Evolutionary conservation across 2,113 vertebrate genomes (phyloP).

Genomic region (Zosterops japonicus): DNA sequence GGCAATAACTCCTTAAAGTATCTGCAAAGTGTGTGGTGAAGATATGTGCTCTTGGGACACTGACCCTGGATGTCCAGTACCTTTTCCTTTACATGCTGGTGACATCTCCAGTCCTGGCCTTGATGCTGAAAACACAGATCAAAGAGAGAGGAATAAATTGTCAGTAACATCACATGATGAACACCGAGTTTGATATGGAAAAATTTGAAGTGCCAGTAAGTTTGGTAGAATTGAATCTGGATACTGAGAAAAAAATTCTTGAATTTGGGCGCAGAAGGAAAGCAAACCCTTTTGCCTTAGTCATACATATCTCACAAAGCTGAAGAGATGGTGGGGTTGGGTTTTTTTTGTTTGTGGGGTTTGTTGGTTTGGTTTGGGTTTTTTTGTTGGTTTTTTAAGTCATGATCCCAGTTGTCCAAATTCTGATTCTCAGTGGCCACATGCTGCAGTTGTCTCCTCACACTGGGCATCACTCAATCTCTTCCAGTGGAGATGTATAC

Average conservation of each 20-base stretch:
- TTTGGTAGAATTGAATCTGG: background rate
- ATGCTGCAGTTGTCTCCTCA: rapidly evolving
- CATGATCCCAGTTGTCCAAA: background rate
- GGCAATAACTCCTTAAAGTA: background rate
- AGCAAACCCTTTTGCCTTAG: background rate
- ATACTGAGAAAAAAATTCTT: background rate
- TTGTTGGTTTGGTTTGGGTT: background rate
- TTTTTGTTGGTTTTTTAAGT: background rate
- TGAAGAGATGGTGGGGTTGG: background rate
- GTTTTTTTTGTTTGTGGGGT: background rate
- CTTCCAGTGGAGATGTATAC: background rate
- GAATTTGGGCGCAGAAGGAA: background rate
- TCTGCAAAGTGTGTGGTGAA: background rate
- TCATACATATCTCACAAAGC: rapidly evolving
- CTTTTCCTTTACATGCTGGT: background rate
- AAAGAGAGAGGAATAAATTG: background rate
- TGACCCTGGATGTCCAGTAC: background rate
- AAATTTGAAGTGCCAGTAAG: background rate
- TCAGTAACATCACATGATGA: rapidly evolving
- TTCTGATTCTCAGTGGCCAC: background rate
- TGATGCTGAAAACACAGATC: background rate
- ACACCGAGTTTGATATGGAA: background rate
- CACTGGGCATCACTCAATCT: rapidly evolving
- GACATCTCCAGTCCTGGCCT: background rate
- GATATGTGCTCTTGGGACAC: rapidly evolving